Conservation (phyloP, 2,797 vertebrate species). For the Onychomys leucogaster region DNA sequence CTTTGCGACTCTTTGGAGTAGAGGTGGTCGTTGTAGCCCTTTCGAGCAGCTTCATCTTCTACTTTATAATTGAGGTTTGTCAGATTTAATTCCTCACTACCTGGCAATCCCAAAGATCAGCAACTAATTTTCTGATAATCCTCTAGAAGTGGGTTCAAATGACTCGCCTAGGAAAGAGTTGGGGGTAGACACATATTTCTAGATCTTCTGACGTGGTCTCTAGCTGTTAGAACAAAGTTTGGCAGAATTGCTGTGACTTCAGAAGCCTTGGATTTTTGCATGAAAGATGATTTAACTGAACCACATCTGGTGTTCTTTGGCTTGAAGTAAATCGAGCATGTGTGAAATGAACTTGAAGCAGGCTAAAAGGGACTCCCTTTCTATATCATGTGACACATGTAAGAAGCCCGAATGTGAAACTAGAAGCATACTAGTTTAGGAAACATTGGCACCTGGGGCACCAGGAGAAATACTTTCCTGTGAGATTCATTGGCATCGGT, state of each 20-base stretch:
- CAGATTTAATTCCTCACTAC: constrained; percentile 15
- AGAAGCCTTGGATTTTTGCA: constrained; percentile 1
- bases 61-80: neutral
- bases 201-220: neutral
- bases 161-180: constrained; percentile 38
- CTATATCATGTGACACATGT: neutral
- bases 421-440: neutral
- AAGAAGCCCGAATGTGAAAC: neutral
- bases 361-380: neutral
- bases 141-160: constrained; percentile 27
- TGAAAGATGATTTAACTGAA: constrained; percentile 58
- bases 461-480: neutral
- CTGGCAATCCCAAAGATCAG: constrained; percentile 44
- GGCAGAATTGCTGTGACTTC: constrained; percentile 22
- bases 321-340: neutral
- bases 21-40: neutral
- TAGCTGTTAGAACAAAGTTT: constrained; percentile 36
- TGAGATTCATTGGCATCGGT: neutral
- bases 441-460: neutral
- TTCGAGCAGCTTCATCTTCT: neutral
- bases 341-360: constrained; percentile 22
- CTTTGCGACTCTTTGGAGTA: neutral
- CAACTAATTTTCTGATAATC: constrained; percentile 63
- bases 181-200: neutral
- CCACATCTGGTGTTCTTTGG: neutral